These are phyloP conservation scores for Sinhomidia bicolor DNA, from an alignment of 2,888 invertebrate species.

Conservation along the genomic window DNA sequence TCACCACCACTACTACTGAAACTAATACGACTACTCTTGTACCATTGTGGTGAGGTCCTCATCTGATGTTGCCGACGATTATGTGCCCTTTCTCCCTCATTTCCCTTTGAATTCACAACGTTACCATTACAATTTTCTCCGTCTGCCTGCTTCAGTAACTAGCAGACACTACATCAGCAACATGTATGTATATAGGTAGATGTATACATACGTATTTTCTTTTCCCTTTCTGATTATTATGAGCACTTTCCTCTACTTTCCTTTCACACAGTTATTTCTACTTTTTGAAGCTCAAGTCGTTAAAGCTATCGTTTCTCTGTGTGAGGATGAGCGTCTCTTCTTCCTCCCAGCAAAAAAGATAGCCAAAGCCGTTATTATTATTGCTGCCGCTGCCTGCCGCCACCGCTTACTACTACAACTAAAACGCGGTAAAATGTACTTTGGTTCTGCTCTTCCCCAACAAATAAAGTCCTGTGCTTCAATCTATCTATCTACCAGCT, in stretches of 20 bases:
- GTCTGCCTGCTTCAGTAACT: neutral
- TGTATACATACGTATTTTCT: neutral
- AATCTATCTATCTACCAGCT: neutral
- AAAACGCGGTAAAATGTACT: neutral
- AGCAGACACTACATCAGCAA: neutral
- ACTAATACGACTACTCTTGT: neutral
- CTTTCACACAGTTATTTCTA: constrained; percentile 26
- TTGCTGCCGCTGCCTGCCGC: neutral
- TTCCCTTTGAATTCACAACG: neutral
- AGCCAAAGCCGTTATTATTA: constrained; percentile 39
- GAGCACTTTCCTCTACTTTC: constrained; percentile 34
- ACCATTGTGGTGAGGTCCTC: neutral
- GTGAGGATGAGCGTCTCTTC: constrained; percentile 27
- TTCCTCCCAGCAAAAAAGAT: constrained; percentile 52
- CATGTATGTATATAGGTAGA: too few species aligned
- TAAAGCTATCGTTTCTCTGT: constrained; percentile 38
- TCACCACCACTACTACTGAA: constrained; percentile 1
- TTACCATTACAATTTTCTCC: constrained; percentile 22
- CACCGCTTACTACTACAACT: neutral
- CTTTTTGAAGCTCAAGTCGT: constrained; percentile 33
- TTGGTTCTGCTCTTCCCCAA: neutral
- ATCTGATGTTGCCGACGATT: constrained; percentile 28
- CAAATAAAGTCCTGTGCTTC: constrained; percentile 13
- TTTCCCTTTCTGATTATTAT: constrained; percentile 41
- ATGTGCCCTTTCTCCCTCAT: constrained; percentile 4